Conservation (phyloP, 2,113 vertebrate species). For the Opisthocomus hoazin region DNA sequence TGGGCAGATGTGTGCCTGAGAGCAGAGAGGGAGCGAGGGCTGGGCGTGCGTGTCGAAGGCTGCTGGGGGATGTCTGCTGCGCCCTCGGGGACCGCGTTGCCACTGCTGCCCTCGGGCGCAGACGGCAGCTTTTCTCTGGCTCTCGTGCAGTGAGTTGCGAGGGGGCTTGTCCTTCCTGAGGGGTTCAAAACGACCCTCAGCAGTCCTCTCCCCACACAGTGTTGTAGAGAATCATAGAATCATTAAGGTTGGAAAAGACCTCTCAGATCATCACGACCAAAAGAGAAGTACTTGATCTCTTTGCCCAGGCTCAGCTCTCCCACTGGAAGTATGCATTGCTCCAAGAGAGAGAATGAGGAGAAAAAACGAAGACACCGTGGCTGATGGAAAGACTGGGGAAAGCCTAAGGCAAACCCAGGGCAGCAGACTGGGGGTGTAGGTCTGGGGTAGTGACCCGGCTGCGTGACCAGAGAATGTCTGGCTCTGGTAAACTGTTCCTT, state of each 20-base stretch:
- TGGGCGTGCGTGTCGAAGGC: neutral
- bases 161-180: neutral
- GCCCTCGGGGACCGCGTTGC: no score
- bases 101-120: neutral
- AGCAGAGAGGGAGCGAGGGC: neutral
- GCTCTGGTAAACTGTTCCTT: neutral
- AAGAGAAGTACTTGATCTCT: neutral
- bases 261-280: no score
- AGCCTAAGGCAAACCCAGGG: neutral
- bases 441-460: neutral
- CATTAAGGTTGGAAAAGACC: no score
- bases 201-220: fast-evolving
- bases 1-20: neutral
- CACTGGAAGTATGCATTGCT: neutral
- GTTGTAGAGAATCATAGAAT: no score
- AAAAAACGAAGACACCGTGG: fast-evolving
- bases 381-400: neutral
- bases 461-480: fast-evolving
- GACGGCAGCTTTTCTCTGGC: neutral
- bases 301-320: neutral
- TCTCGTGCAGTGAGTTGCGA: neutral
- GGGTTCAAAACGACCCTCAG: neutral
- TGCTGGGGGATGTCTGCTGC: neutral
- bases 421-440: fast-evolving
- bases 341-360: neutral